Percentiles rank a stretch among this genome's conserved stretches.
These are phyloP conservation scores for Ceratina australensis DNA, from an alignment of 1,140 invertebrate genomes.

Conservation along the genomic window DNA sequence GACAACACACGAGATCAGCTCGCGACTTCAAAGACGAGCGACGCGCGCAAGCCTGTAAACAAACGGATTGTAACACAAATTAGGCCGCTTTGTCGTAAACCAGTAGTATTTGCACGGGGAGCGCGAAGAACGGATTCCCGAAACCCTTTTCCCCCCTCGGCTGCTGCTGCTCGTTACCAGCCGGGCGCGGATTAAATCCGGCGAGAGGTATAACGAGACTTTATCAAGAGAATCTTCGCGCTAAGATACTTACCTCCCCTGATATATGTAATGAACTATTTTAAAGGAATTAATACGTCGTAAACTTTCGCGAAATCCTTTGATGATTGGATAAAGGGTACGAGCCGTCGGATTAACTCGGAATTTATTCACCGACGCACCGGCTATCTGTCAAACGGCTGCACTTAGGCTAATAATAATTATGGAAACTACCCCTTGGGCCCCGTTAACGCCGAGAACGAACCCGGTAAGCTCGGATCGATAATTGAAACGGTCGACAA, in stretches of 20 bases:
- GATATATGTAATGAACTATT: no score
- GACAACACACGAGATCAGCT: conserved; percentile 21
- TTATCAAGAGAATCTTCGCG: neutral
- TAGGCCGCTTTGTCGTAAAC: conserved; percentile 20
- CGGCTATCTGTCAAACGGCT: neutral
- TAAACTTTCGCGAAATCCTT: neutral
- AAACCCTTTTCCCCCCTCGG: neutral
- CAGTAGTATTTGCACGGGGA: neutral
- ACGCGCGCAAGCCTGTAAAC: conserved; percentile 16
- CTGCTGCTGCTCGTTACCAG: neutral
- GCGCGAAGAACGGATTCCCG: neutral
- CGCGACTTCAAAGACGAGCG: conserved; percentile 32
- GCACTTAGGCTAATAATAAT: neutral
- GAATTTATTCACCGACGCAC: no score
- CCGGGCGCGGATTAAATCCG: neutral
- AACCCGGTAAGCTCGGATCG: conserved; percentile 21
- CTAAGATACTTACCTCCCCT: neutral
- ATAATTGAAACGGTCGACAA: conserved; percentile 58
- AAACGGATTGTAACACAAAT: conserved; percentile 31
- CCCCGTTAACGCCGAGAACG: conserved; percentile 22
- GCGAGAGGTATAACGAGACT: neutral
- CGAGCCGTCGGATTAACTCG: neutral
- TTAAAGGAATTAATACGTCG: no score
- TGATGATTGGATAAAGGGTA: neutral
- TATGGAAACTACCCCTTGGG: neutral